Conservation (phyloP, 2,888 invertebrate genomes). For the Fissipunctia ypsillon region DNA sequence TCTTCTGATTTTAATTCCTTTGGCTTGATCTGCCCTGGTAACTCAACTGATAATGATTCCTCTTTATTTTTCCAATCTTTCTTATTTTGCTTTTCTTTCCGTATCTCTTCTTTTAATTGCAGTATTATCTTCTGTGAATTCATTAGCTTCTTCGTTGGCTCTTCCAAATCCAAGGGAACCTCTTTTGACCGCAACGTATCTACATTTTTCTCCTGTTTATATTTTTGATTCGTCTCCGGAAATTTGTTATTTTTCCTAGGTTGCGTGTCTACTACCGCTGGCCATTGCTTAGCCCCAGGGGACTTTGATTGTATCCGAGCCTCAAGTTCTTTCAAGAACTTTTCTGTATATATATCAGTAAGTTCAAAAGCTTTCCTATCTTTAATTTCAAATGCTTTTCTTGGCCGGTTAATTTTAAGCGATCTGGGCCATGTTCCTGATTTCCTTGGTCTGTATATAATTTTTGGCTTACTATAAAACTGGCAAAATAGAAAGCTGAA, state of each 20-base stretch:
- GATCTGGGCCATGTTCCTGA: not conserved
- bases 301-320: fast-evolving
- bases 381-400: not conserved
- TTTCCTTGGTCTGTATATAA: not conserved
- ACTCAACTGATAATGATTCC: not conserved
- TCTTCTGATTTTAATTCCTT: not conserved
- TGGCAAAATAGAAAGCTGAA: slow-evolving; percentile 3
- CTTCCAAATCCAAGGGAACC: too few species aligned
- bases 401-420: too few species aligned
- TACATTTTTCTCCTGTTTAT: not conserved
- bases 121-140: not conserved
- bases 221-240: not conserved
- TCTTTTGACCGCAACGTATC: not conserved
- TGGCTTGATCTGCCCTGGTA: not conserved
- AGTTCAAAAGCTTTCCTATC: not conserved
- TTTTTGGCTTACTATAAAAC: not conserved
- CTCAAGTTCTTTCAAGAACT: not conserved
- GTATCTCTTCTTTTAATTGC: not conserved
- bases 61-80: not conserved
- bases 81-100: not conserved
- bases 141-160: not conserved
- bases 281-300: not conserved
- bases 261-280: not conserved
- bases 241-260: not conserved
- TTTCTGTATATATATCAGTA: not conserved